These are phyloP conservation scores for Netelia melanura DNA, from an alignment of 2,888 invertebrate species.

Conservation along the genomic window DNA sequence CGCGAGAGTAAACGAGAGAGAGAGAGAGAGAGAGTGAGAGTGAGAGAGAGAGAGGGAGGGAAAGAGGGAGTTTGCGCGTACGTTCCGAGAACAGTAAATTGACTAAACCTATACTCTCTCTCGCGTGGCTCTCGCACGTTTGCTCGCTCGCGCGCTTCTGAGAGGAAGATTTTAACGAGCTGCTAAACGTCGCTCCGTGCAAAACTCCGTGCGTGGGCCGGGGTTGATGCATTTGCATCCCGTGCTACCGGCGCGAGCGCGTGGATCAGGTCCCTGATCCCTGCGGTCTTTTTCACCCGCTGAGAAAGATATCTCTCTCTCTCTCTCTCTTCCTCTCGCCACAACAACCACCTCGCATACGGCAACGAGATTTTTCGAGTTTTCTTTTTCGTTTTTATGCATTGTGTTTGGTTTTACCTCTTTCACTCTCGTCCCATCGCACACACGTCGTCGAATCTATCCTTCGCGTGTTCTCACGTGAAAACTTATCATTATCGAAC, in stretches of 20 bases:
- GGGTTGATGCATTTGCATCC: conserved; percentile 68
- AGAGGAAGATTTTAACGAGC: conserved; percentile 71
- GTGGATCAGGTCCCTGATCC: conserved; percentile 62
- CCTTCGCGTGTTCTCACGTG: conserved; percentile 44
- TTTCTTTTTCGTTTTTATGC: conserved; percentile 1
- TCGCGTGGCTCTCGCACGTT: conserved; percentile 56
- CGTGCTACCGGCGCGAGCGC: conserved; percentile 60
- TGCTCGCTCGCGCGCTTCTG: conserved; percentile 51
- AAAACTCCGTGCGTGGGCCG: conserved; percentile 66
- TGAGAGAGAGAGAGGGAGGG: not conserved
- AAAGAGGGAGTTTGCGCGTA: conserved; percentile 20
- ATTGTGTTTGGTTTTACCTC: not conserved
- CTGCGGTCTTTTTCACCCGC: conserved; percentile 38
- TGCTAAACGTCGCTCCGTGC: conserved; percentile 69
- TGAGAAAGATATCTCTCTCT: conserved; percentile 7
- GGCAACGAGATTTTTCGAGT: not conserved
- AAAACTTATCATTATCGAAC: conserved; percentile 49
- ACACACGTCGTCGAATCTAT: conserved; percentile 26
- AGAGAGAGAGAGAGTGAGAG: not conserved
- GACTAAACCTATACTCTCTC: conserved; percentile 59
- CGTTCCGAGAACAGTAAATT: conserved; percentile 70
- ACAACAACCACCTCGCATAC: not conserved
- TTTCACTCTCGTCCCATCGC: not conserved
- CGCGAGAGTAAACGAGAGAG: conserved; percentile 34
- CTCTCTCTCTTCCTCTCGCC: not conserved